Conservation (phyloP, 2,888 invertebrate genomes). For the Thumatha senex region DNA sequence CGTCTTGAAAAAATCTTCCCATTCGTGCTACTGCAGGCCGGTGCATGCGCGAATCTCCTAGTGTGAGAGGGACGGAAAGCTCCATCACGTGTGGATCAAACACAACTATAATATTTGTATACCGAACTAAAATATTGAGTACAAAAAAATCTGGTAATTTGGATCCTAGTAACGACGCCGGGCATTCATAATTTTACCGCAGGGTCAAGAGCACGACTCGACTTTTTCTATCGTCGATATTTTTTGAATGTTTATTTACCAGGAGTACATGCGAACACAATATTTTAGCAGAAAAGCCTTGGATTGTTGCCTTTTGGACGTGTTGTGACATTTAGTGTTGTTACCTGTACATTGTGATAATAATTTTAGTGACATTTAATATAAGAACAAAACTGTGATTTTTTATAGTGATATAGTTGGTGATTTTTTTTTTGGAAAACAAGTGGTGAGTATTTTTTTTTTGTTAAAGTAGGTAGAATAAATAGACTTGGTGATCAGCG, state of each 20-base stretch:
- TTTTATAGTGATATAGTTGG: conserved; percentile 79
- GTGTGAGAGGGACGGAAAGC: conserved; percentile 68
- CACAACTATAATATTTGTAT: conserved; percentile 69
- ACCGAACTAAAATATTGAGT: conserved; percentile 80
- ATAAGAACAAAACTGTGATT: conserved; percentile 81
- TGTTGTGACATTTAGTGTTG: conserved; percentile 82
- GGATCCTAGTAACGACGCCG: conserved; percentile 79
- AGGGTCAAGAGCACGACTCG: conserved; percentile 79
- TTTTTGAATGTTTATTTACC: conserved; percentile 77
- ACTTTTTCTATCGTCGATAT: conserved; percentile 60
- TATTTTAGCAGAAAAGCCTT: conserved; percentile 70
- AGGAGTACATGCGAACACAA: conserved; percentile 59
- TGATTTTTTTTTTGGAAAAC: conserved; percentile 70
- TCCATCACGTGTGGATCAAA: conserved; percentile 74
- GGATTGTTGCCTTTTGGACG: conserved; percentile 80
- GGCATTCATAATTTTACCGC: conserved; percentile 81
- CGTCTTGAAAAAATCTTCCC: conserved; percentile 49
- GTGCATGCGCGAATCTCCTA: conserved; percentile 70
- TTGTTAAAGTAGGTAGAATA: conserved; percentile 51
- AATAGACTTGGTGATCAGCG: conserved; percentile 36
- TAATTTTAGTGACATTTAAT: conserved; percentile 73
- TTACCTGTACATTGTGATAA: conserved; percentile 81
- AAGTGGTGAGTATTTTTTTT: conserved; percentile 58
- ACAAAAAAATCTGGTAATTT: conserved; percentile 80
- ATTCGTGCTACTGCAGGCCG: conserved; percentile 58